Evolutionary conservation across 2,113 vertebrate species (phyloP).

Genomic region (Bos taurus): ARS-UCD2.0 NC_037351.1:4909501-4910000

Average conservation of each 20-base stretch:
- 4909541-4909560: neutral
- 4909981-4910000: neutral
- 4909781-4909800: neutral
- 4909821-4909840: neutral
- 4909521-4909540: neutral
- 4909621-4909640: neutral
- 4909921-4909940: neutral
- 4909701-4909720: too few relatives aligned
- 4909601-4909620: fast-evolving
- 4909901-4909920: neutral
- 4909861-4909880: too few relatives aligned
- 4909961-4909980: neutral
- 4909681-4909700: neutral
- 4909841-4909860: neutral
- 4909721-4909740: neutral
- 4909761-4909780: neutral
- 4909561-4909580: too few relatives aligned
- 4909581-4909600: neutral
- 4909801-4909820: neutral
- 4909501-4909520: neutral
- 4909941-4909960: neutral
- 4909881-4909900: neutral
- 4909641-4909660: neutral
- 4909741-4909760: neutral
- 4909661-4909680: neutral